A percentile compares a stretch with the other conserved stretches of the same genome.
phyloP scores from a whole-genome alignment of 1,140 invertebrate species.

The Aphidius gifuensis region DNA sequence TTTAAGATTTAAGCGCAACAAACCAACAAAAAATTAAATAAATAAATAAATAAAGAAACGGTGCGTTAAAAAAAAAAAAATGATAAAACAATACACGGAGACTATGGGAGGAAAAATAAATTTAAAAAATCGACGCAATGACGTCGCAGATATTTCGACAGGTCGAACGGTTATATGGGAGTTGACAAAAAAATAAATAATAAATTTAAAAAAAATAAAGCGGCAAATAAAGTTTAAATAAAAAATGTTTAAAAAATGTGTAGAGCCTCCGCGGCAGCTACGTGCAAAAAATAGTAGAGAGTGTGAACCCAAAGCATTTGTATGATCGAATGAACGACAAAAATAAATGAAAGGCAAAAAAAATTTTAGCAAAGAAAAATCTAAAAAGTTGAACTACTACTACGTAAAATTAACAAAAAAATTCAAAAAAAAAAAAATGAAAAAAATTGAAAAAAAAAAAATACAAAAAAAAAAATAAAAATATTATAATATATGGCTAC shows the following conservation, averaged over 20 bases:
- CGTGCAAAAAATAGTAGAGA: constrained; percentile 30
- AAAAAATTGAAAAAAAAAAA: too few relatives aligned
- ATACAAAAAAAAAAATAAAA: constrained; percentile 52
- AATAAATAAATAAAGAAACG: constrained; percentile 35
- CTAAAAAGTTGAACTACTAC: constrained; percentile 51
- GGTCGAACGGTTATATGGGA: constrained; percentile 46
- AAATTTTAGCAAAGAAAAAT: constrained; percentile 42
- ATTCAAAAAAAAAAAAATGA: too few relatives aligned
- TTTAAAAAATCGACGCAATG: constrained; percentile 44
- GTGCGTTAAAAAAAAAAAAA: constrained; percentile 19
- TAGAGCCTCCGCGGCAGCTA: constrained; percentile 53
- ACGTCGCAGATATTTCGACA: constrained; percentile 52
- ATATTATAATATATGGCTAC: constrained; percentile 57
- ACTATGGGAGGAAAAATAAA: constrained; percentile 28
- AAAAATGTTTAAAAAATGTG: constrained; percentile 55
- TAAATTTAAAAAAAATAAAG: constrained; percentile 31
- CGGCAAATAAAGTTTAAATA: constrained; percentile 50
- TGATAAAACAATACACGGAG: constrained; percentile 21
- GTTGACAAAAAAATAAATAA: constrained; percentile 18
- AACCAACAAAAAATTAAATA: constrained; percentile 36
- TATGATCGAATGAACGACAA: constrained; percentile 26
- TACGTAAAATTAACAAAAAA: too few relatives aligned
- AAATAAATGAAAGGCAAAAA: too few relatives aligned
- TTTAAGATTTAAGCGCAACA: constrained; percentile 53
- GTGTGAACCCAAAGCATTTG: constrained; percentile 27